A percentile compares a stretch with the other conserved stretches of the same genome.
Evolutionary conservation across 64 coral and sea anemone genomes (phyloP).

Genomic region (Pachyseris speciosa): DNA sequence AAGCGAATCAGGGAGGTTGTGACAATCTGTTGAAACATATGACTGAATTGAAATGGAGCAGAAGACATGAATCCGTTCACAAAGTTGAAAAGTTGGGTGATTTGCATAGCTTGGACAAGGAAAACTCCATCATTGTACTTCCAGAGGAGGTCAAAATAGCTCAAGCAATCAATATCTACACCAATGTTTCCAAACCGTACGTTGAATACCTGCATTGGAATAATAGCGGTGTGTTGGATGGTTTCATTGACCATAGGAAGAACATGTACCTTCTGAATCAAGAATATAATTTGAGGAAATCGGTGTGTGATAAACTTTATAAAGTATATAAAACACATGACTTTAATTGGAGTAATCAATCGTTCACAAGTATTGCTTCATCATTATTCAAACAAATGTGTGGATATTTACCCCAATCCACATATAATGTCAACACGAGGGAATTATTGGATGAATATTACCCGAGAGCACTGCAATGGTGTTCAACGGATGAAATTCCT

Average conservation of each 20-base stretch:
- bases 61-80: neutral
- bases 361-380: neutral
- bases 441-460: neutral
- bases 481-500: neutral
- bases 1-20: conserved; percentile 31
- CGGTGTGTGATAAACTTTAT: neutral
- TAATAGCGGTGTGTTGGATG: neutral
- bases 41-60: conserved; percentile 26
- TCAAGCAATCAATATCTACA: neutral
- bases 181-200: neutral
- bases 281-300: neutral
- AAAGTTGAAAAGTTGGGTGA: neutral
- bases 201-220: conserved; percentile 24
- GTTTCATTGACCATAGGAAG: conserved; percentile 1
- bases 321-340: neutral
- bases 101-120: neutral
- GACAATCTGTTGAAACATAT: conserved; percentile 13
- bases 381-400: neutral
- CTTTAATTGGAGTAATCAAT: neutral
- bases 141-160: neutral
- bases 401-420: neutral
- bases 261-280: conserved; percentile 15
- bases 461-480: neutral
- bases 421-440: neutral
- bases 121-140: neutral